Percentiles rank a stretch among this genome's conserved stretches.
phyloP scores from a whole-genome alignment of 2,113 vertebrate genomes.

The Mesoclemmys tuberculata region DNA sequence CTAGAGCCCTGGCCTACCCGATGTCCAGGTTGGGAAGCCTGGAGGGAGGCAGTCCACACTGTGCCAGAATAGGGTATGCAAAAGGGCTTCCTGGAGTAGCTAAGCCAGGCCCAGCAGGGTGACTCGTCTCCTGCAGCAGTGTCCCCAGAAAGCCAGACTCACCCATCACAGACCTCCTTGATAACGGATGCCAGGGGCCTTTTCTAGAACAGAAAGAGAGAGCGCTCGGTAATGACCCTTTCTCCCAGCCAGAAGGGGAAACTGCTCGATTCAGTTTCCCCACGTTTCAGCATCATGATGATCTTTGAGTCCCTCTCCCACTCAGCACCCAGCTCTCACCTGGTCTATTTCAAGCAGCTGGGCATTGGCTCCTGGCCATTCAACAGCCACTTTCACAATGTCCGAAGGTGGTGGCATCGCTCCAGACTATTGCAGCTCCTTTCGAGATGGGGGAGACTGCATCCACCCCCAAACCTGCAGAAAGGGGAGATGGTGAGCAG shows the following conservation, averaged over 20 bases:
- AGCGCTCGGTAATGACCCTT: neutral
- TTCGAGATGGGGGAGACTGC: neutral
- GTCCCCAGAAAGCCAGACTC: slow-evolving; percentile 69
- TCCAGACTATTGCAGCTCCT: neutral
- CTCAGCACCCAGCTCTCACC: slow-evolving; percentile 77
- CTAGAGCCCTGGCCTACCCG: neutral
- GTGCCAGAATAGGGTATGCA: neutral
- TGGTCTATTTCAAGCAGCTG: slow-evolving; percentile 98
- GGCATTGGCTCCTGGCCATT: slow-evolving; percentile 97
- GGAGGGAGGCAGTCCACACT: neutral
- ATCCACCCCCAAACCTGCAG: slow-evolving; percentile 29
- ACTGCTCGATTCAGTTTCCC: neutral
- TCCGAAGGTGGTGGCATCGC: slow-evolving; percentile 94
- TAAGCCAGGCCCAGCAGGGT: neutral
- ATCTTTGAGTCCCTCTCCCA: neutral
- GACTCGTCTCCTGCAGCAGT: neutral
- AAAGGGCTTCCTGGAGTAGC: neutral
- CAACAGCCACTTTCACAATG: slow-evolving; percentile 98
- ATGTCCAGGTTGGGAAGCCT: neutral
- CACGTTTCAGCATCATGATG: neutral
- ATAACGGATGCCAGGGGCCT: slow-evolving; percentile 94
- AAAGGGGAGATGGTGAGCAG: neutral
- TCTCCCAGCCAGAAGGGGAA: slow-evolving; percentile 23
- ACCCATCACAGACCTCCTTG: slow-evolving; percentile 98
- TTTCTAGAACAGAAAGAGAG: slow-evolving; percentile 84